These are phyloP conservation scores for Hydractinia symbiolongicarpus DNA, from an alignment of 30 jellyfish, hydroid and myxozoan species.

Conservation along the genomic window DNA sequence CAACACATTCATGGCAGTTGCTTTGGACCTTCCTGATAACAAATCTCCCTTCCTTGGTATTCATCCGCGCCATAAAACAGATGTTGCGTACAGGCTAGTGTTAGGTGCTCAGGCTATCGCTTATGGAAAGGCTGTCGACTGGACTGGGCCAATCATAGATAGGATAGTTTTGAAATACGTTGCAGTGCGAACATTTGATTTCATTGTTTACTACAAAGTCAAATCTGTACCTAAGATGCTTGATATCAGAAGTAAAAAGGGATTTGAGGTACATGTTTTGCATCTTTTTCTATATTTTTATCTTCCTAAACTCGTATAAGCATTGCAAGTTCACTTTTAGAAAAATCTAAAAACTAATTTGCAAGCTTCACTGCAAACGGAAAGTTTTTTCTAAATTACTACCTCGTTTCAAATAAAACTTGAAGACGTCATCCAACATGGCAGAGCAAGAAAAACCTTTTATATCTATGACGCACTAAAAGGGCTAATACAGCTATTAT, in stretches of 20 bases:
- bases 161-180: background rate
- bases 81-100: conserved; percentile 40
- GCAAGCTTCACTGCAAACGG: too few relatives aligned
- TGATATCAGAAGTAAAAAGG: conserved; percentile 7
- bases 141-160: conserved; percentile 48
- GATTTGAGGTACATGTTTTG: conserved; percentile 46
- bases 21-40: conserved; percentile 51
- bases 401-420: too few relatives aligned
- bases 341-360: too few relatives aligned
- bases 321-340: too few relatives aligned
- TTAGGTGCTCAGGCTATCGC: conserved; percentile 35
- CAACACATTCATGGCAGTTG: conserved; percentile 46
- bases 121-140: conserved; percentile 20
- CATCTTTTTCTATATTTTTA: too few relatives aligned
- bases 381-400: too few relatives aligned
- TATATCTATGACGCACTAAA: too few relatives aligned
- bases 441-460: too few relatives aligned
- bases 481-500: too few relatives aligned
- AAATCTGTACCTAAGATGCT: conserved; percentile 19
- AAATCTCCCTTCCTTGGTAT: conserved; percentile 41
- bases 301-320: too few relatives aligned
- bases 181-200: background rate
- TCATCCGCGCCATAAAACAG: conserved; percentile 61
- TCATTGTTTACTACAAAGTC: conserved; percentile 22
- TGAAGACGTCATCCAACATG: too few relatives aligned